Percentiles rank a stretch among this genome's conserved stretches.
phyloP scores from a whole-genome alignment of 1,140 invertebrate genomes.

The Zelostemma sp. region DNA sequence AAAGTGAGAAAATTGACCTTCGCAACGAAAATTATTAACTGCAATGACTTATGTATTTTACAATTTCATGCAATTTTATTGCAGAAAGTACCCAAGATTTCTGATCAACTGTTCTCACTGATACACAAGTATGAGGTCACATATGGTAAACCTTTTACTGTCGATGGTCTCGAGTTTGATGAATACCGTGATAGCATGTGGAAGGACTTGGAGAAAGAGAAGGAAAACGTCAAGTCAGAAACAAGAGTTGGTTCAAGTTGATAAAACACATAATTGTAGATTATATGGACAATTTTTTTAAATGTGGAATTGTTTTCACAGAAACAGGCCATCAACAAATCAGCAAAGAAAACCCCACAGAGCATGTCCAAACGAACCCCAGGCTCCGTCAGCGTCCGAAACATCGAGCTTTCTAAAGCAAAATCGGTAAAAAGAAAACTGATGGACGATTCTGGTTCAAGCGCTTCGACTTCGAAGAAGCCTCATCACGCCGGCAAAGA shows the following conservation, averaged over 20 bases:
- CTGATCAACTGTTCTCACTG: constrained; percentile 31
- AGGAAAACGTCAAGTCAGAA: constrained; percentile 58
- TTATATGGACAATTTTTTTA: constrained; percentile 11
- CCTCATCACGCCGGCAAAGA: constrained; percentile 41
- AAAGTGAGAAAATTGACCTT: constrained; percentile 64
- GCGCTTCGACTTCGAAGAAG: constrained; percentile 39
- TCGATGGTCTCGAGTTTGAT: constrained; percentile 73
- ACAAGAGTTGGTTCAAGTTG: constrained; percentile 47
- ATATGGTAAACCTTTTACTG: constrained; percentile 70
- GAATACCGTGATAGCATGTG: constrained; percentile 72
- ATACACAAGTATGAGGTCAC: constrained; percentile 71
- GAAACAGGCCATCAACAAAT: constrained; percentile 62
- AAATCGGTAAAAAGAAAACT: constrained; percentile 58
- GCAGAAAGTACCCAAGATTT: constrained; percentile 14
- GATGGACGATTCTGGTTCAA: constrained; percentile 52
- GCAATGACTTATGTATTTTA: too few species aligned
- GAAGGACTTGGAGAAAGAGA: constrained; percentile 64
- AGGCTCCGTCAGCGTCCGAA: constrained; percentile 41
- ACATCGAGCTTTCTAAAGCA: constrained; percentile 30
- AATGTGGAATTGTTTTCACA: too few species aligned
- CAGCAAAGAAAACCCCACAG: constrained; percentile 57
- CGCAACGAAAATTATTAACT: background rate
- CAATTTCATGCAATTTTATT: constrained; percentile 2
- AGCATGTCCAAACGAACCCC: constrained; percentile 56
- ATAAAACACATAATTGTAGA: background rate